Conservation (phyloP, 2,113 vertebrate genomes). For the Ophthalmolycus amberensis region DNA sequence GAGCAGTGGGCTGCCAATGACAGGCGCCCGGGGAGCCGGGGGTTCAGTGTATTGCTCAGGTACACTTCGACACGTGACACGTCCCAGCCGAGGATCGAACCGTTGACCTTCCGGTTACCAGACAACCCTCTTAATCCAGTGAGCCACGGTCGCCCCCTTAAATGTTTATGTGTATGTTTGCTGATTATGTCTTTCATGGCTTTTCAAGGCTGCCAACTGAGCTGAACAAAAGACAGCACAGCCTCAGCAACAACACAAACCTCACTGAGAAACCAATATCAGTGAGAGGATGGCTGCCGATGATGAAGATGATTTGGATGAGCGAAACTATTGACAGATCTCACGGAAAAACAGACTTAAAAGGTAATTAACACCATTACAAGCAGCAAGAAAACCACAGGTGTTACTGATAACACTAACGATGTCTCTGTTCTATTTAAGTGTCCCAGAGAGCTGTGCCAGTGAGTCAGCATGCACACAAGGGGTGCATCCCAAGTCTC, state of each 20-base stretch:
- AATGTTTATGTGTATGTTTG: too few species aligned
- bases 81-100: too few species aligned
- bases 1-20: too few species aligned
- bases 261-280: not conserved
- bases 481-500: too few species aligned
- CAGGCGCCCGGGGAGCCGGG: too few species aligned
- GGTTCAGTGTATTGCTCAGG: too few species aligned
- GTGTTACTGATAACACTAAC: too few species aligned
- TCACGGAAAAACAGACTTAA: not conserved
- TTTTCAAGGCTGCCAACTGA: slow-evolving; percentile 8
- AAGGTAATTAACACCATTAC: not conserved
- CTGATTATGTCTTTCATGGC: slow-evolving; percentile 8
- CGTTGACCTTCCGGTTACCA: too few species aligned
- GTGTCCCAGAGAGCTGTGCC: not conserved
- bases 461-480: not conserved
- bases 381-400: too few species aligned
- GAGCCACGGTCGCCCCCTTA: too few species aligned
- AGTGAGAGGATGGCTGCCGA: not conserved
- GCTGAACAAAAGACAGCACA: slow-evolving; percentile 23
- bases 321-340: not conserved
- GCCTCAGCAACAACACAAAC: slow-evolving; percentile 6
- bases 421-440: not conserved
- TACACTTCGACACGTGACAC: too few species aligned
- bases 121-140: too few species aligned
- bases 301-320: not conserved